Conservation (phyloP, 2,113 vertebrate genomes). For the Xyliphius kryptos region DNA sequence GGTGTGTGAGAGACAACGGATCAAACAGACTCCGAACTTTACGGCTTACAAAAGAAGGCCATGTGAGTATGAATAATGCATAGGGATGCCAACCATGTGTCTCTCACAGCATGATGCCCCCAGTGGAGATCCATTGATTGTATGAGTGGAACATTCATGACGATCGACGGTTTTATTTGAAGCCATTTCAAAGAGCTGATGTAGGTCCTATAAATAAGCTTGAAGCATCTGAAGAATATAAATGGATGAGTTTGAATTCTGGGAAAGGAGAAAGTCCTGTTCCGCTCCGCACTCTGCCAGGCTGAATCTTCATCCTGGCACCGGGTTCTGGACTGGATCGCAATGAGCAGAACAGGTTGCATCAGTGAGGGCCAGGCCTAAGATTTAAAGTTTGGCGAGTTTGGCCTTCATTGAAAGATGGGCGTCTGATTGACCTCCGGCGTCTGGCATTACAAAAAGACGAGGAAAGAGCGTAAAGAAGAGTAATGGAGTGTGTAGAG, state of each 20-base stretch:
- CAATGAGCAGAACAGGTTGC: slow-evolving; percentile 17
- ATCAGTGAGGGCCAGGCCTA: slow-evolving; percentile 1
- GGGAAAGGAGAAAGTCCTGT: background rate
- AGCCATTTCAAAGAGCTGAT: slow-evolving; percentile 12
- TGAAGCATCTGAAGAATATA: slow-evolving; percentile 12
- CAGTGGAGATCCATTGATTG: slow-evolving; percentile 9
- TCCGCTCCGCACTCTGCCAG: slow-evolving; percentile 11
- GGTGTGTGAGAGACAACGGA: no score
- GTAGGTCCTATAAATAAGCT: slow-evolving; percentile 24
- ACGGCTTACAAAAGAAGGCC: no score
- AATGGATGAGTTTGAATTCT: slow-evolving; percentile 2
- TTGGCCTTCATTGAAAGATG: no score
- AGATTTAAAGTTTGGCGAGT: slow-evolving; percentile 7
- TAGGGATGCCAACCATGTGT: slow-evolving; percentile 10
- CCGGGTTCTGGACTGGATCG: slow-evolving; percentile 13
- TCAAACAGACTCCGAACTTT: no score
- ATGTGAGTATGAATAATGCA: slow-evolving; percentile 12
- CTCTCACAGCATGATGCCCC: background rate
- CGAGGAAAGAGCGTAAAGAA: background rate
- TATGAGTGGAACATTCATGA: slow-evolving; percentile 1
- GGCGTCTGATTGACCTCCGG: no score
- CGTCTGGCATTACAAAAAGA: no score
- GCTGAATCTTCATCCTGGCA: slow-evolving; percentile 17
- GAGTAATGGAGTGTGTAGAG: no score
- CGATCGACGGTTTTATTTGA: slow-evolving; percentile 15